phyloP scores from a whole-genome alignment of 2,888 invertebrate species.

The Coremacera marginata region DNA sequence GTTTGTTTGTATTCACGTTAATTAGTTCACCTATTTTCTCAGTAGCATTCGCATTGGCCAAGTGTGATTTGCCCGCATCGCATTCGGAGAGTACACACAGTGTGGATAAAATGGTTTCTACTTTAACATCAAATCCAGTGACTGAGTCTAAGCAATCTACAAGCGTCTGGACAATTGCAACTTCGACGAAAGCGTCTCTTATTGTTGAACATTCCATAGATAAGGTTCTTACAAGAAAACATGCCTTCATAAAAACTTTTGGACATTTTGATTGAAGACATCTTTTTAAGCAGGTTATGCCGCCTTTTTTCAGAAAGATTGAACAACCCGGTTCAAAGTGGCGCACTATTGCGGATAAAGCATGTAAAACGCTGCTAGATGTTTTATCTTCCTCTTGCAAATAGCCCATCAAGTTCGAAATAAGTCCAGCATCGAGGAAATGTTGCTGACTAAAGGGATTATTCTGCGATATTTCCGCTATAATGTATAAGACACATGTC shows the following conservation, averaged over 20 bases:
- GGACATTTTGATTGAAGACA: constrained; percentile 72
- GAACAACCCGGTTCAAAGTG: constrained; percentile 74
- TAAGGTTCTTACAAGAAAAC: constrained; percentile 78
- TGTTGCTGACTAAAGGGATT: constrained; percentile 84
- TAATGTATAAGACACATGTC: constrained; percentile 75
- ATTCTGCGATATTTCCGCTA: constrained; percentile 87
- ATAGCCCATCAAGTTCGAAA: constrained; percentile 75
- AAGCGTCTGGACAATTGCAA: constrained; percentile 48
- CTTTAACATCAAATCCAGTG: constrained; percentile 47
- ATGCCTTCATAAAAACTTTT: constrained; percentile 77
- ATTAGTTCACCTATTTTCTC: constrained; percentile 37
- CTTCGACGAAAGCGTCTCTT: constrained; percentile 64
- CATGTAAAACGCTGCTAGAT: constrained; percentile 80
- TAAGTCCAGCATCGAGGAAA: constrained; percentile 76
- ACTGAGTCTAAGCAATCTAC: constrained; percentile 44
- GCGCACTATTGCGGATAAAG: constrained; percentile 82
- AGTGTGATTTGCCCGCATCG: constrained; percentile 37
- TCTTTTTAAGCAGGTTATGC: constrained; percentile 75
- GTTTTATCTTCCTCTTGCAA: constrained; percentile 70
- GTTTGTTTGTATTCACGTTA: constrained; percentile 36
- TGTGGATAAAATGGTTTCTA: constrained; percentile 54
- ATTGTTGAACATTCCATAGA: constrained; percentile 71
- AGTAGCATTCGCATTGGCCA: constrained; percentile 31
- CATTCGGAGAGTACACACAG: constrained; percentile 49
- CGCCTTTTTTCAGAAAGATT: constrained; percentile 76